These are phyloP conservation scores for Caenorhabditis sulstoni DNA, from an alignment of 2,888 invertebrate genomes.

Conservation along the genomic window DNA sequence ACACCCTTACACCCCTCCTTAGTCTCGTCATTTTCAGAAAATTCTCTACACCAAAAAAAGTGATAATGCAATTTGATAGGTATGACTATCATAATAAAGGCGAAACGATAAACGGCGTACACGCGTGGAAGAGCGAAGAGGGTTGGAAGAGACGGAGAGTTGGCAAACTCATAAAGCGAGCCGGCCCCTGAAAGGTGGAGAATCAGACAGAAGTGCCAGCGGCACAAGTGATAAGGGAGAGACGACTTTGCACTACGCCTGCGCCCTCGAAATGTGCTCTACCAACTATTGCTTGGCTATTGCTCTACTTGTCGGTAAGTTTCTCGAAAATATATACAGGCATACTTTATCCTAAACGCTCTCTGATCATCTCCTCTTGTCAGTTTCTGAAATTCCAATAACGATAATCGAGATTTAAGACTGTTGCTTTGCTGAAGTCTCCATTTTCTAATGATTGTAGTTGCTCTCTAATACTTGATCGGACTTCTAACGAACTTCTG, in stretches of 20 bases:
- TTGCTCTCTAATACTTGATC: too few relatives aligned
- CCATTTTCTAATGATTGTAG: too few relatives aligned
- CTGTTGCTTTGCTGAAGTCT: too few relatives aligned
- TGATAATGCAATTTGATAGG: conserved; percentile 59
- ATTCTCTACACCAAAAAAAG: conserved; percentile 36
- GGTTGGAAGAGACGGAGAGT: conserved; percentile 37
- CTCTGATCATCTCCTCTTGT: too few relatives aligned
- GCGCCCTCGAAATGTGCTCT: conserved; percentile 59
- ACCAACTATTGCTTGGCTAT: conserved; percentile 45
- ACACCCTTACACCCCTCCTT: conserved; percentile 32
- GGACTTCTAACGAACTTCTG: too few relatives aligned
- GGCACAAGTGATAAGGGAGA: conserved; percentile 46
- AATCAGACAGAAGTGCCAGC: conserved; percentile 59
- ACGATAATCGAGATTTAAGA: too few relatives aligned
- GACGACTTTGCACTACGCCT: conserved; percentile 57
- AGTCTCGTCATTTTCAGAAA: too few relatives aligned
- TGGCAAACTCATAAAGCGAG: conserved; percentile 65
- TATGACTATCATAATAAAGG: conserved; percentile 58
- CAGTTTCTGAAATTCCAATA: too few relatives aligned
- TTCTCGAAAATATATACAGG: not conserved
- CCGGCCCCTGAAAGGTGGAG: conserved; percentile 52
- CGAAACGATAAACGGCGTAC: conserved; percentile 49
- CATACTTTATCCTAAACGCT: not conserved
- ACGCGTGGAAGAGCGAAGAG: conserved; percentile 22
- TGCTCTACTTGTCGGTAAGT: conserved; percentile 56